Evolutionary conservation across 2,113 vertebrate species (phyloP).

Genomic region (Chaenocephalus aceratus): DNA sequence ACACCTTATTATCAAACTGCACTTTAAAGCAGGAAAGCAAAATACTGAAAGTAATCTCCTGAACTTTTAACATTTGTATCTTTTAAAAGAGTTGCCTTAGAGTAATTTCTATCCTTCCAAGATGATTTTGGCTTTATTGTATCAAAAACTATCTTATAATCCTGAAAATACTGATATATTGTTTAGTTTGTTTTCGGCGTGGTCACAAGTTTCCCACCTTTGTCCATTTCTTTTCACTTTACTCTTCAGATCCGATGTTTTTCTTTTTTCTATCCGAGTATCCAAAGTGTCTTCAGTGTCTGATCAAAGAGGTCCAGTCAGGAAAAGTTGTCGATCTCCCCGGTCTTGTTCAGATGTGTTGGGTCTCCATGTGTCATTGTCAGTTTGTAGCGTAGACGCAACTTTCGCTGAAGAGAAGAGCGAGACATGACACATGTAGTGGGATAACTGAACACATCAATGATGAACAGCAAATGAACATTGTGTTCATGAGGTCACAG

Average conservation of each 20-base stretch:
- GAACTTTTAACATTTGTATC: not conserved
- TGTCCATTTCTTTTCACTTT: too few relatives aligned
- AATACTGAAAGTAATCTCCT: not conserved
- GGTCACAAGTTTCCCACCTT: not conserved
- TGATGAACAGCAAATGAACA: too few relatives aligned
- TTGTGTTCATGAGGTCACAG: too few relatives aligned
- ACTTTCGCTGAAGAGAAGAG: conserved; percentile 75
- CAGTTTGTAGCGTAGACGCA: conserved; percentile 87
- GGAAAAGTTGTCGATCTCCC: conserved; percentile 87
- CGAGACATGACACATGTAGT: not conserved
- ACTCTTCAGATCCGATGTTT: too few relatives aligned
- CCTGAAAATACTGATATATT: not conserved
- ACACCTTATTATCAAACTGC: not conserved
- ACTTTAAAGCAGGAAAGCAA: not conserved
- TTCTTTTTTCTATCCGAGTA: not conserved
- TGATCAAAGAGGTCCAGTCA: conserved; percentile 76
- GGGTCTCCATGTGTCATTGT: conserved; percentile 82
- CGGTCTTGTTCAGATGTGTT: conserved; percentile 78
- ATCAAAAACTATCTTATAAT: not conserved
- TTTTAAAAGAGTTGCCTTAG: not conserved
- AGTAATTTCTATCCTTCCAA: not conserved
- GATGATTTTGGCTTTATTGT: not conserved
- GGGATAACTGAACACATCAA: too few relatives aligned
- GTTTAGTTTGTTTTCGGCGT: not conserved
- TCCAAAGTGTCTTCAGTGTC: conserved; percentile 37